Evolutionary conservation across 53 echinoderm and acorn worm genomes (phyloP), one percentile per base, ranked within the genome.

Genomic region (Paracentrotus lividus): DNA sequence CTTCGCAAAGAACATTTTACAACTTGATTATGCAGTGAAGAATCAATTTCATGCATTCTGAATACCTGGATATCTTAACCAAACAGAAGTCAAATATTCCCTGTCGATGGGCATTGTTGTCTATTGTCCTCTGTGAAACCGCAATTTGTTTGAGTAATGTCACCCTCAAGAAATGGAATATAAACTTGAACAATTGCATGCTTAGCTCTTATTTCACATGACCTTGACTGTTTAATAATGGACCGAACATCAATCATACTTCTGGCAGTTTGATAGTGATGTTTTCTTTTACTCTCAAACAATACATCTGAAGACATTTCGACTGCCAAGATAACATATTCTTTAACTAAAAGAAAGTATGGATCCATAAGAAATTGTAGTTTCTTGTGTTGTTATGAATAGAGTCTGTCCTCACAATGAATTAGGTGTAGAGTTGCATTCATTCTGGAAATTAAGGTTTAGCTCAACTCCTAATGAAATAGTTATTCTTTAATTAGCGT

Each of bases 101-200:
- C 81, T 18, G 81, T 44, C 56, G 53, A 33, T 86, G 9, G 29
- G 86, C 56, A 56, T 86, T 86, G 56, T 86, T 34, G 56, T 34
- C 56, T n/a, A 86, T 86, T 86, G 86, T 52, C 54, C 56, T 55
- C 31, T 0, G 13, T 47, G 29, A 31, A 85, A 85, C 85, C 85
- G 24, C 85, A 49, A 85, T 47, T 85, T 85, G 51, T 85, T 21
- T 10, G n/a, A 85, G 49, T 85, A 49, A 85, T 85, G 85, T 85
- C 85, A 49, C 85, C 49, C 72, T 20, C 15, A 29, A 51, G 27
- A 84, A 85, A 49, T 85, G 85, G 85, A 85, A 51, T 31, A 85
- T 85, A 85, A 85, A 85, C 85, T 49, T 85, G 85, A 47, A 85
- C 51, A 51, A 51, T 85, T 85, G 49, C 72, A 38, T 72, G 72